A percentile compares a stretch with the other conserved stretches of the same genome.
Conservation (phyloP, 2,888 invertebrate genomes). For the Drepanosiphum platanoidis region DNA sequence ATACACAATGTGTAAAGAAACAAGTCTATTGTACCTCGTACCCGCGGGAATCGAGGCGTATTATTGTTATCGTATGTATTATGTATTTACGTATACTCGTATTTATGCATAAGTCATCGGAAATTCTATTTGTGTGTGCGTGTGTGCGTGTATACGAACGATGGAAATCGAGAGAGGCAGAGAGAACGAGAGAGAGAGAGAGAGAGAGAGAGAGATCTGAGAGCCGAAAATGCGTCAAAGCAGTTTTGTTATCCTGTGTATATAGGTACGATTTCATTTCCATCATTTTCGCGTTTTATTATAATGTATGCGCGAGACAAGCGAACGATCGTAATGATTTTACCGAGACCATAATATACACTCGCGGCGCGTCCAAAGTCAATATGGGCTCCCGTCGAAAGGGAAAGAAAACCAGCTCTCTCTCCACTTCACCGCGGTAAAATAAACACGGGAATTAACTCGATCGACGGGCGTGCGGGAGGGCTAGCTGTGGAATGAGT, state of each 20-base stretch:
- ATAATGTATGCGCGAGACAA: background rate
- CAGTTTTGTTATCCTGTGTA: background rate
- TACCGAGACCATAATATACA: background rate
- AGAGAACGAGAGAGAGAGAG: background rate
- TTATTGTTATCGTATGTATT: background rate
- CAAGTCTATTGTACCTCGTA: no score
- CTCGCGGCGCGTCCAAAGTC: background rate
- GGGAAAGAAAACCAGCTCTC: background rate
- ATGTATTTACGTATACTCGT: no score
- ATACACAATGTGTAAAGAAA: no score
- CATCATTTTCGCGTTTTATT: background rate
- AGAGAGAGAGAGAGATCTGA: background rate
- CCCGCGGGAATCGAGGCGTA: background rate
- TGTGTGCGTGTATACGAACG: no score
- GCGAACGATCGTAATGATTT: background rate
- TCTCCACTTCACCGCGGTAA: background rate
- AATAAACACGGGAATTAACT: slow-evolving; percentile 19
- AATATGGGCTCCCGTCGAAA: background rate
- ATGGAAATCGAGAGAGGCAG: no score
- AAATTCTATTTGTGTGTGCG: background rate
- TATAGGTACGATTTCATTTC: background rate
- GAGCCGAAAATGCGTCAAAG: background rate
- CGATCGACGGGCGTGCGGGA: background rate
- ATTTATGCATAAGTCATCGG: background rate
- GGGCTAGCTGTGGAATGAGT: background rate